These are phyloP conservation scores for Apis dorsata DNA, from an alignment of 1,140 invertebrate genomes.

Conservation along the genomic window DNA sequence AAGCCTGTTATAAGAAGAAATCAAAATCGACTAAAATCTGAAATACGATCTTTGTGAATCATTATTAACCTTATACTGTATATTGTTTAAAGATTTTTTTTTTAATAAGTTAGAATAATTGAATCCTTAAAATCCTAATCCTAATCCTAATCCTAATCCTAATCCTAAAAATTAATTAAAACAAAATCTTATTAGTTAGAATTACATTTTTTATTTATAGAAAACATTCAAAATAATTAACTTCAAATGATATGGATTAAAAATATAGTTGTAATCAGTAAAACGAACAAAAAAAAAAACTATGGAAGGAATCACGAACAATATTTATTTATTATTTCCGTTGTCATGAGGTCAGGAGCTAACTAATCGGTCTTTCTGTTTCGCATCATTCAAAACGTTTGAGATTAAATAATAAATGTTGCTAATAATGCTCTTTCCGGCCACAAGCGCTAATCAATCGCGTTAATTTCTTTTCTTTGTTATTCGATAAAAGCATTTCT, in stretches of 20 bases:
- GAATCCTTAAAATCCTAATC: no score
- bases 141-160: no score
- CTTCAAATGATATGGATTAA: background rate
- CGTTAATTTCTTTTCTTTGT: conserved; percentile 37
- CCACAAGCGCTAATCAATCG: conserved; percentile 17
- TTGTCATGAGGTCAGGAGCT: conserved; percentile 50
- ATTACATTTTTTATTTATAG: no score
- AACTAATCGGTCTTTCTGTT: conserved; percentile 10
- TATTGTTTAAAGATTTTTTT: background rate
- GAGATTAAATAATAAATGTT: conserved; percentile 50
- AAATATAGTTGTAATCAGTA: background rate
- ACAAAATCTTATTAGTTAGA: no score
- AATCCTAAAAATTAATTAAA: no score
- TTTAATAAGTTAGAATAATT: background rate
- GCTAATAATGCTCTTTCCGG: conserved; percentile 32
- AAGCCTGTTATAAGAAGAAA: conserved; percentile 53
- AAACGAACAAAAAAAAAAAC: background rate
- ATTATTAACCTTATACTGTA: background rate
- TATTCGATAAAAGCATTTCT: conserved; percentile 35
- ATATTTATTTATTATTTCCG: conserved; percentile 53
- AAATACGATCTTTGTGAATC: background rate
- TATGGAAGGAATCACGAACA: background rate
- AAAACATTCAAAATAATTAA: background rate
- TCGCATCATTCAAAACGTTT: conserved; percentile 34
- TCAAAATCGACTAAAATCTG: conserved; percentile 23